Conservation (phyloP, 1,140 invertebrate genomes). For the Eriocheir sinensis region DNA sequence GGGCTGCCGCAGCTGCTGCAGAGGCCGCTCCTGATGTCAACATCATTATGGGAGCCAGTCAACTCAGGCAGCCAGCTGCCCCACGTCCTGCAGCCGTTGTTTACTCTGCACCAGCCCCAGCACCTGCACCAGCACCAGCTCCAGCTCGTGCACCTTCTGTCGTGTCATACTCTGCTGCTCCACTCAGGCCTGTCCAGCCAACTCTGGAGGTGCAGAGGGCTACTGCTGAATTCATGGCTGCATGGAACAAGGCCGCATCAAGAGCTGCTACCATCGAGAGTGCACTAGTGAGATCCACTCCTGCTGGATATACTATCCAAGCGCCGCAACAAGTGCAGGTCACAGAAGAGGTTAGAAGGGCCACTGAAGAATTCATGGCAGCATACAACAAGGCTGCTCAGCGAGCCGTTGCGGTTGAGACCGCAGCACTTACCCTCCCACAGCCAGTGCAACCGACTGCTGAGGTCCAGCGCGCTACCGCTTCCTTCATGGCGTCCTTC, state of each 20-base stretch:
- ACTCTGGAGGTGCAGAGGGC: conserved; percentile 64
- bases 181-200: conserved; percentile 33
- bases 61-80: not conserved
- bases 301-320: conserved; percentile 34
- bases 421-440: conserved; percentile 28
- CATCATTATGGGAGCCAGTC: conserved; percentile 57
- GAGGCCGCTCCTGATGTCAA: conserved; percentile 63
- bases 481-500: conserved; percentile 45
- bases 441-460: conserved; percentile 27
- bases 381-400: conserved; percentile 64
- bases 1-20: conserved; percentile 67
- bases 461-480: conserved; percentile 34
- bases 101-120: not conserved
- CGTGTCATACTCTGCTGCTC: conserved; percentile 24
- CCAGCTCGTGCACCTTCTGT: not conserved
- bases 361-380: conserved; percentile 62
- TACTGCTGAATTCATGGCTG: conserved; percentile 70
- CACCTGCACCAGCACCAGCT: not conserved
- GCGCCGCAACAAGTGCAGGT: conserved; percentile 46
- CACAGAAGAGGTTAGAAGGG: conserved; percentile 61
- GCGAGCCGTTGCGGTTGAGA: conserved; percentile 43
- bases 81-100: not conserved
- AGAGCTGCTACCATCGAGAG: conserved; percentile 31
- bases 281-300: not conserved
- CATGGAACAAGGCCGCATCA: conserved; percentile 62